Evolutionary conservation across 2,888 invertebrate species (phyloP).

Genomic region (Limulus polyphemus): DNA sequence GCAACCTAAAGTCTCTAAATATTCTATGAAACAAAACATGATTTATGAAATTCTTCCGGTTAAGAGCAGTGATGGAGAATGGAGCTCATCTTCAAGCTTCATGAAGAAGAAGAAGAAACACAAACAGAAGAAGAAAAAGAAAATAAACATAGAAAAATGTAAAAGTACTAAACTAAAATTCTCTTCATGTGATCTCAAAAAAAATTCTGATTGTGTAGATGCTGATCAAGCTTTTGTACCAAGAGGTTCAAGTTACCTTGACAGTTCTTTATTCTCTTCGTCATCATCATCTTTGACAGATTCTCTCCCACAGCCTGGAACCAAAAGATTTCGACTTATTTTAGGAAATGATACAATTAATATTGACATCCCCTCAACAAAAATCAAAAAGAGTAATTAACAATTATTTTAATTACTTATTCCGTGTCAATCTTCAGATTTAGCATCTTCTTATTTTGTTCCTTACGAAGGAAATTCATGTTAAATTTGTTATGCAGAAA

Average conservation of each 20-base stretch:
- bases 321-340: constrained; percentile 67
- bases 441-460: too few species aligned
- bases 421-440: too few species aligned
- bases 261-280: too few species aligned
- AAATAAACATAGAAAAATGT: neutral
- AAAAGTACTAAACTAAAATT: neutral
- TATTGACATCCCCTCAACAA: constrained; percentile 57
- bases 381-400: neutral
- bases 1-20: neutral
- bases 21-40: neutral
- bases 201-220: neutral
- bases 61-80: neutral
- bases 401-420: too few species aligned
- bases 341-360: constrained; percentile 80
- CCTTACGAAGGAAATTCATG: too few species aligned
- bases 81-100: neutral
- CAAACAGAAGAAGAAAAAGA: neutral
- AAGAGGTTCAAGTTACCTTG: too few species aligned
- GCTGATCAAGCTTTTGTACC: too few species aligned
- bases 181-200: neutral
- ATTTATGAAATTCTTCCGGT: neutral
- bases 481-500: too few species aligned
- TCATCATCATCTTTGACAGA: too few species aligned
- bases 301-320: constrained; percentile 35
- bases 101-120: neutral